A percentile compares a stretch with the other conserved stretches of the same genome.
These are phyloP conservation scores for Leptinotarsa tumamoca DNA, from an alignment of 2,888 invertebrate species.

Conservation along the genomic window DNA sequence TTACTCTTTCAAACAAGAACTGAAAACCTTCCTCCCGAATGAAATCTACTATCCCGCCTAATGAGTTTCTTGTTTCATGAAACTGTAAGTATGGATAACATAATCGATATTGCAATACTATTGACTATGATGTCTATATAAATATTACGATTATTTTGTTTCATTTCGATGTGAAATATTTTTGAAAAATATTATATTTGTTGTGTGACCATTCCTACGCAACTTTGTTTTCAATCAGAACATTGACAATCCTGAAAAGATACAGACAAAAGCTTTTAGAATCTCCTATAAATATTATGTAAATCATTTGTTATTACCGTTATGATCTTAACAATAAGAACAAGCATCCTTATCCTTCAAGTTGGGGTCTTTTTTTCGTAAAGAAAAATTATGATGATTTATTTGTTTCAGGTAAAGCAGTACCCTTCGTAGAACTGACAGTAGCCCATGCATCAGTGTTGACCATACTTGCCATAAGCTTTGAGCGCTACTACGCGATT, in stretches of 20 bases:
- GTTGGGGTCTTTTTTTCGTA: neutral
- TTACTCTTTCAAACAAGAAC: too few relatives aligned
- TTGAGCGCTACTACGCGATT: slow-evolving; percentile 88
- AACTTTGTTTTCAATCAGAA: too few relatives aligned
- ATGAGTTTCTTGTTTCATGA: too few relatives aligned
- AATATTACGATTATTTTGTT: neutral
- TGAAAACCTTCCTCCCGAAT: too few relatives aligned
- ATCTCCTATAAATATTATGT: neutral
- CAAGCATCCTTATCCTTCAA: neutral
- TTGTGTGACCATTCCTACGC: neutral
- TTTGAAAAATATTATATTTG: neutral
- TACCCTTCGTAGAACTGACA: slow-evolving; percentile 91
- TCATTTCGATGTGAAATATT: neutral
- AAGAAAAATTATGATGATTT: slow-evolving; percentile 1
- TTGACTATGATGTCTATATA: neutral
- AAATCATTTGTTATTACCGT: neutral
- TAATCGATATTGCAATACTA: too few relatives aligned
- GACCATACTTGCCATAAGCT: slow-evolving; percentile 93
- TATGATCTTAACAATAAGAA: neutral
- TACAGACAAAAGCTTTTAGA: too few relatives aligned
- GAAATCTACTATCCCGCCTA: too few relatives aligned
- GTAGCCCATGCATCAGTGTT: slow-evolving; percentile 93
- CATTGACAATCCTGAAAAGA: too few relatives aligned
- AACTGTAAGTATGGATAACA: too few relatives aligned
- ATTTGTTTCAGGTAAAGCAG: slow-evolving; percentile 83